Evolutionary conservation across 2,888 invertebrate species (phyloP), one percentile per base, ranked within the genome.

Genomic region (Flexamia atlantica): DNA sequence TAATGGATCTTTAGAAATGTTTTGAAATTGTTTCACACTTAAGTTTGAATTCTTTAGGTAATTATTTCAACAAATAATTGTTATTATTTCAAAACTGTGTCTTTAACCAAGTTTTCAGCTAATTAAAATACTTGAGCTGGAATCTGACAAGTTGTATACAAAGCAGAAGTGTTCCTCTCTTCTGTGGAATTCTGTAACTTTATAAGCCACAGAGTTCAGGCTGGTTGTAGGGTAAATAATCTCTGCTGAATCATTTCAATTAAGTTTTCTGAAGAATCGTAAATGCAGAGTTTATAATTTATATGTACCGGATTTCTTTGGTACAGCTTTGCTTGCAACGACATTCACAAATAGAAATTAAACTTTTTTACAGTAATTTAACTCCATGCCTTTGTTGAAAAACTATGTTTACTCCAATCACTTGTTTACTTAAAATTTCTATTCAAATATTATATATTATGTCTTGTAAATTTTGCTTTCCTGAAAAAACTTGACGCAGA

Each of bases 51-150:
- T 28, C 64, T 64, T 64, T 2, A 23, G 25, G 25, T 23, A 30
- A 30, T 64, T 17, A 28, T 64, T 53, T 23, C 50, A 46, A 53
- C 53, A 53, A 53, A 53, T 25, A 64, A 30, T 64, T 64, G 64
- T 25, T 1, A 64, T 28, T 17, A 28, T 64, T 64, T 12, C 64
- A 28, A 28, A 64, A 64, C 64, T 64, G 64, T 64, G 14, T 40
- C 70, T 70, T n/a, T 70, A 70, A 70, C 40, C 30, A n/a, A 70
- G 36, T 40, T 70, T 2, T 30, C 28, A n/a, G 68, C 40, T 70
- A 40, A 70, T 70, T 70, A 70, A 70, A 70, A 70, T 70, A 70
- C 70, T 70, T 70, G 70, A 40, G 28, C 40, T 40, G 70, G 40
- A 70, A 70, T 70, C 40, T 40, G 70, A 70, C 32, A 70, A 70